Evolutionary conservation across 2,888 invertebrate genomes (phyloP).

Genomic region (Catocala fraxini): DNA sequence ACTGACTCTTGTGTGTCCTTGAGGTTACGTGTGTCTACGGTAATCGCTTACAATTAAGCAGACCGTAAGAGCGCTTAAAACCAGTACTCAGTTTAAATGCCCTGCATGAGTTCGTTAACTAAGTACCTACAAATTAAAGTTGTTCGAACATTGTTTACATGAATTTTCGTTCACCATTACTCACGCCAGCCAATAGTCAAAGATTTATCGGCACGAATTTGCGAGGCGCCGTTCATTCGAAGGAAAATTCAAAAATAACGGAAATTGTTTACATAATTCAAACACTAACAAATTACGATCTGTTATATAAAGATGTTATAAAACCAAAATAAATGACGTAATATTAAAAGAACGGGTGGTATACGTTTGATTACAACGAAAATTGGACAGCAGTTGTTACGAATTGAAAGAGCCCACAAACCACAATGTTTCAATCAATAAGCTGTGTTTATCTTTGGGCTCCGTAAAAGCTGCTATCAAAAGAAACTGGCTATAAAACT

Average conservation of each 20-base stretch:
- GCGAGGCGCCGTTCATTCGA: background rate
- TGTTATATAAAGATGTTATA: background rate
- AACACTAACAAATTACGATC: background rate
- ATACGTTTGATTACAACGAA: slow-evolving; percentile 3
- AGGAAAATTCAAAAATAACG: background rate
- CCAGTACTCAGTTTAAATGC: no score
- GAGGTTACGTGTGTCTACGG: no score
- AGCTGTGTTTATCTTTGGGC: slow-evolving; percentile 39
- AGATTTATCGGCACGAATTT: slow-evolving; percentile 9
- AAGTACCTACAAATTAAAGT: background rate
- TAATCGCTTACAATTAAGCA: no score
- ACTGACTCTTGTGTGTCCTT: no score
- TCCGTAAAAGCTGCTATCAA: slow-evolving; percentile 49
- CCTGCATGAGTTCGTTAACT: no score
- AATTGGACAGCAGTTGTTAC: slow-evolving; percentile 9
- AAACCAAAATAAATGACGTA: background rate
- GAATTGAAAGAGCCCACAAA: slow-evolving; percentile 21
- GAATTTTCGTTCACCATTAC: background rate
- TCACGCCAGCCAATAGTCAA: slow-evolving; percentile 2
- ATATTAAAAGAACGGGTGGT: background rate
- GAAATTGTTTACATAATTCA: no score
- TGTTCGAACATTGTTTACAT: slow-evolving; percentile 6
- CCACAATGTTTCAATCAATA: slow-evolving; percentile 32
- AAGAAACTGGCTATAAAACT: slow-evolving; percentile 44
- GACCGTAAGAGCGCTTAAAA: no score